Conservation (phyloP, 1,140 invertebrate genomes). For the Mylabris phalerata region DNA sequence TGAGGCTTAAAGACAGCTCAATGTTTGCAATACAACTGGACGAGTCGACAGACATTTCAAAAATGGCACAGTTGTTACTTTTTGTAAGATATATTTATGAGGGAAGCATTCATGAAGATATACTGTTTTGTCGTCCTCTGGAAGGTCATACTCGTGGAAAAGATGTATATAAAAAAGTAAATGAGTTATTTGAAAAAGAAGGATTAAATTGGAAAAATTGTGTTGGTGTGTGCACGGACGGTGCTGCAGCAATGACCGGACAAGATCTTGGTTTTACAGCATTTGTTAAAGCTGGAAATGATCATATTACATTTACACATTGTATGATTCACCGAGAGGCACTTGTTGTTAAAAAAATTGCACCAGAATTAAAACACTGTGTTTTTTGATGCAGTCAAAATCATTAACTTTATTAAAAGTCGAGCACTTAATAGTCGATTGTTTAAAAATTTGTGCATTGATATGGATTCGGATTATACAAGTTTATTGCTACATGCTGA, state of each 20-base stretch:
- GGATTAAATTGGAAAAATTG: slow-evolving; percentile 30
- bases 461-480: slow-evolving; percentile 19
- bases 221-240: slow-evolving; percentile 38
- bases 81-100: slow-evolving; percentile 4
- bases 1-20: too few species aligned
- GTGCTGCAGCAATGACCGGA: slow-evolving; percentile 37
- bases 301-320: slow-evolving; percentile 24
- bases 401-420: slow-evolving; percentile 29
- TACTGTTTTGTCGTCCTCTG: slow-evolving; percentile 24
- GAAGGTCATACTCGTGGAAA: slow-evolving; percentile 18
- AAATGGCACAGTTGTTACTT: slow-evolving; percentile 10
- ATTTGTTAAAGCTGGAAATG: slow-evolving; percentile 23
- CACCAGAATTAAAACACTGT: slow-evolving; percentile 21
- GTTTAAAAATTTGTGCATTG: slow-evolving; percentile 19
- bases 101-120: slow-evolving; percentile 9
- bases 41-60: too few species aligned
- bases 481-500: slow-evolving; percentile 23
- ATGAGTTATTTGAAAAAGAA: slow-evolving; percentile 28
- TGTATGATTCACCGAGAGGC: slow-evolving; percentile 23
- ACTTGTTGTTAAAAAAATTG: too few species aligned
- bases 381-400: too few species aligned
- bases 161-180: slow-evolving; percentile 29
- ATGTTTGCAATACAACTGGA: too few species aligned
- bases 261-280: slow-evolving; percentile 33
- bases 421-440: slow-evolving; percentile 16